These are phyloP conservation scores for Chanos chanos DNA, from an alignment of 2,797 vertebrate species.

Conservation along the genomic window DNA sequence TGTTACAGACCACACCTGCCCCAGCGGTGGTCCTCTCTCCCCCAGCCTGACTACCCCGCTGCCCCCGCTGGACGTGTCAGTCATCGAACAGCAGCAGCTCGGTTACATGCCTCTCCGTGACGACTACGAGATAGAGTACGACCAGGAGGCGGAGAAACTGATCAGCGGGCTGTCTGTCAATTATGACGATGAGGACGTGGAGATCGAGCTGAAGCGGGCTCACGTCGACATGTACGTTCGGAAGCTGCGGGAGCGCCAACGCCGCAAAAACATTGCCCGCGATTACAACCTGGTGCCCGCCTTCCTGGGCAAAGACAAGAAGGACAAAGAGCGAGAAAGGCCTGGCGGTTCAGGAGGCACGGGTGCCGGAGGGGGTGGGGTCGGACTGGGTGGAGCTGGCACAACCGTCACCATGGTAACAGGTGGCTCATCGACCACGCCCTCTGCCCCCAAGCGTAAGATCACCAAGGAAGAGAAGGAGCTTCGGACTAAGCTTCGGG, in stretches of 20 bases:
- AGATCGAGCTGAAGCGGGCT: conserved; percentile 92
- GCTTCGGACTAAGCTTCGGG: conserved; percentile 81
- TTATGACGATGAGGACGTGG: conserved; percentile 95
- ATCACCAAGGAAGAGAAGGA: conserved; percentile 95
- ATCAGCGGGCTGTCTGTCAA: conserved; percentile 95
- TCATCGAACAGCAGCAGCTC: conserved; percentile 92
- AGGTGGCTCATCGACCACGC: not conserved
- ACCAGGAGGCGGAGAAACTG: conserved; percentile 93
- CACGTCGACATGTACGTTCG: conserved; percentile 98
- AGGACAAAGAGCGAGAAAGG: conserved; percentile 84
- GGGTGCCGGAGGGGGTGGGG: conserved; percentile 19
- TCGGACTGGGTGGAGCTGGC: conserved; percentile 28
- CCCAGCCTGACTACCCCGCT: conserved; percentile 92
- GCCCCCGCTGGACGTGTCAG: conserved; percentile 85
- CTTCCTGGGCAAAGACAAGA: conserved; percentile 89
- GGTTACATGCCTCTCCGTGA: conserved; percentile 97
- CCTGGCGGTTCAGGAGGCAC: conserved; percentile 46
- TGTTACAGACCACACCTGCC: conserved; percentile 96
- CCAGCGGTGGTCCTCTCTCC: conserved; percentile 85
- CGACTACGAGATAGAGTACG: conserved; percentile 96
- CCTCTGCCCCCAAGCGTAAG: conserved; percentile 77
- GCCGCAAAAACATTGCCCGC: conserved; percentile 91
- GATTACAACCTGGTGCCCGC: conserved; percentile 91
- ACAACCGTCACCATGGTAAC: conserved; percentile 50
- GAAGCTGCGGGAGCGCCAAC: conserved; percentile 87